Percentiles rank a stretch among this genome's conserved stretches.
Conservation (phyloP, 2,888 invertebrate genomes). For the Pandemis cinnamomeana region DNA sequence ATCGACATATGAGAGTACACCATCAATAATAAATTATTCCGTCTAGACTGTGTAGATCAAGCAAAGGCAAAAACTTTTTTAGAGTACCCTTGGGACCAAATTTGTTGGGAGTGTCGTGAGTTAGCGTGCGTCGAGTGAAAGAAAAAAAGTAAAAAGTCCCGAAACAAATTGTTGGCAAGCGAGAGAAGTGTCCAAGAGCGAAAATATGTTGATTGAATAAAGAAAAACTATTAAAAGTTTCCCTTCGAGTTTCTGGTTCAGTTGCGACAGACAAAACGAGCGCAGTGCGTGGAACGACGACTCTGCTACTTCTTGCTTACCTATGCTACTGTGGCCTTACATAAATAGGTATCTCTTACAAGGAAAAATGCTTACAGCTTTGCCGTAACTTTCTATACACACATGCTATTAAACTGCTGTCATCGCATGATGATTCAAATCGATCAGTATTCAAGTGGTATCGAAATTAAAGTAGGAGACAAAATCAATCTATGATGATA, state of each 20-base stretch:
- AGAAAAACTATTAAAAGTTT: slow-evolving; percentile 83
- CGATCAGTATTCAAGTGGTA: too few species aligned
- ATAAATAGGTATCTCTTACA: background rate
- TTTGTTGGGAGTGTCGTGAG: slow-evolving; percentile 70
- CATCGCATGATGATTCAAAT: too few species aligned
- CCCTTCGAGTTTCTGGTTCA: slow-evolving; percentile 70
- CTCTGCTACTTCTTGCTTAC: slow-evolving; percentile 23
- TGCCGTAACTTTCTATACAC: too few species aligned
- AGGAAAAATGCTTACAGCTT: background rate
- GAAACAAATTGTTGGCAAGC: slow-evolving; percentile 82
- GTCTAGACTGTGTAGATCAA: slow-evolving; percentile 67
- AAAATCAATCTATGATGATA: too few species aligned
- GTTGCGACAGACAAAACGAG: slow-evolving; percentile 66
- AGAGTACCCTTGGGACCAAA: slow-evolving; percentile 73
- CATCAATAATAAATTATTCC: slow-evolving; percentile 59
- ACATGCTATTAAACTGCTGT: too few species aligned
- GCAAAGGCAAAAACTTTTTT: slow-evolving; percentile 63
- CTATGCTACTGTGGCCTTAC: slow-evolving; percentile 4
- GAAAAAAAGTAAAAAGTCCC: slow-evolving; percentile 76
- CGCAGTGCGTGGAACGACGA: slow-evolving; percentile 61
- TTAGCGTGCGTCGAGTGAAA: slow-evolving; percentile 62
- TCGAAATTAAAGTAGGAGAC: too few species aligned
- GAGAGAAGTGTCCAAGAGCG: slow-evolving; percentile 79
- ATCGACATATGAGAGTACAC: background rate
- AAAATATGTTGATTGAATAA: slow-evolving; percentile 84